phyloP scores from a whole-genome alignment of 2,113 vertebrate species.

The Lampris megalopsis region DNA sequence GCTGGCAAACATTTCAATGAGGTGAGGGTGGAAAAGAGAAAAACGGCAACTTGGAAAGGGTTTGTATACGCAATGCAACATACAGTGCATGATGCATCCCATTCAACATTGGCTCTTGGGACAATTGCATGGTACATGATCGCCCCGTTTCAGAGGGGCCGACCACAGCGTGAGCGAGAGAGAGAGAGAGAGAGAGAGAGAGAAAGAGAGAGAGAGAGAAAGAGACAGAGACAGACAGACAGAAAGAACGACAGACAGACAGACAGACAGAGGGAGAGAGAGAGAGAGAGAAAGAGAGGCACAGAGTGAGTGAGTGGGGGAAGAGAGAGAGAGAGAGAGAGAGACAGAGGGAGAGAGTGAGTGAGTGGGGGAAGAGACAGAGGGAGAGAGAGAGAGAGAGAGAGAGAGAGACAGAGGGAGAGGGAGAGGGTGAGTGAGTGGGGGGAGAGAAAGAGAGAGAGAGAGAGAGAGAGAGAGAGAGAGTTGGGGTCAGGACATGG shows the following conservation, averaged over 20 bases:
- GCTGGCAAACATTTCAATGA: no score
- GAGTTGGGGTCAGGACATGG: not conserved
- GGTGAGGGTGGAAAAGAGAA: conserved; percentile 13
- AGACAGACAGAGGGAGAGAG: not conserved
- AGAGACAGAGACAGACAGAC: not conserved
- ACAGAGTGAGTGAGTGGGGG: no score
- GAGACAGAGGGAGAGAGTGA: no score
- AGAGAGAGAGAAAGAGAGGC: no score
- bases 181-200: not conserved
- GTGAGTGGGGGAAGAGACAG: not conserved
- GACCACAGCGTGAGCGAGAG: no score
- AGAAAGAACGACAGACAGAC: no score
- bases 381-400: conserved; percentile 3
- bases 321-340: no score
- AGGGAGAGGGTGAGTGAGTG: not conserved
- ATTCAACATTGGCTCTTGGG: no score
- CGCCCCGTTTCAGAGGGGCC: not conserved
- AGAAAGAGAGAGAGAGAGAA: not conserved
- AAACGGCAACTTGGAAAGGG: not conserved
- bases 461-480: not conserved
- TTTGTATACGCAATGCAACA: no score
- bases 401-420: not conserved
- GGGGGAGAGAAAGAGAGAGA: not conserved
- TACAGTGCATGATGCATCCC: no score
- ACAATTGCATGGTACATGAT: no score